Base-by-base conservation (phyloP, 2,888 invertebrate genomes). In the Nomada hirtipes region DNA sequence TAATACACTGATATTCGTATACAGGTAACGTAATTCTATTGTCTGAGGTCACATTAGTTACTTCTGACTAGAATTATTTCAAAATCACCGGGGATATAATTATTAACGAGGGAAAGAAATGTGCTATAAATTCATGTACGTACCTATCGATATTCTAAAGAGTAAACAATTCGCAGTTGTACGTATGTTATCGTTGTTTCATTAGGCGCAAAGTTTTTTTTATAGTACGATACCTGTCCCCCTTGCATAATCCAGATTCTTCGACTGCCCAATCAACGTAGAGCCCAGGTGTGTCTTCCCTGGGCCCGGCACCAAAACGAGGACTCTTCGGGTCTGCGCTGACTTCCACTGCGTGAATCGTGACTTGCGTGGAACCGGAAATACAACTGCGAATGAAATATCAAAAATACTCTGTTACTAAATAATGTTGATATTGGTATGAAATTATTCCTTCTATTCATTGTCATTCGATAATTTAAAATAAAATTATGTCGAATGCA, bases 191-290 rank as follows among this genome's bases (percentile, higher is more conserved):
- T 47, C 36, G 1, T 36, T 36, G 4, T 36, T 36, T 36, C 36
- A 36, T 36, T 36, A 36, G 7, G 7, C 0, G 1, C 36, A 36
- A 7, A 36, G 36, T 36, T 7, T 63, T 67, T 79, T 57, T 3
- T 18, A 23, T 47, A 18, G 15, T 55, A 76, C 55, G 86, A 79
- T 23, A 96, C 96, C 96, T 95, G 94, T 98, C 98, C 53, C 97
- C 97, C 89, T 96, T 96, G 89, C 95, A 95, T 65, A 98, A 94
- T 2, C 96, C 96, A 57, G 96, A 95, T 87, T 97, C 96, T 88
- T 98, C 98, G 7, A 97, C 94, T 0, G 97, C 96, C 98, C 98
- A 98, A 87, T 98, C 97, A 55, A 98, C 95, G 92, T 95, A 96
- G 26, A 96, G 95, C 15, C 97, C 96, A 9, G 96, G 95, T 67